Evolutionary conservation across 1,140 invertebrate species (phyloP).

Genomic region (Metopolophium dirhodum): DNA sequence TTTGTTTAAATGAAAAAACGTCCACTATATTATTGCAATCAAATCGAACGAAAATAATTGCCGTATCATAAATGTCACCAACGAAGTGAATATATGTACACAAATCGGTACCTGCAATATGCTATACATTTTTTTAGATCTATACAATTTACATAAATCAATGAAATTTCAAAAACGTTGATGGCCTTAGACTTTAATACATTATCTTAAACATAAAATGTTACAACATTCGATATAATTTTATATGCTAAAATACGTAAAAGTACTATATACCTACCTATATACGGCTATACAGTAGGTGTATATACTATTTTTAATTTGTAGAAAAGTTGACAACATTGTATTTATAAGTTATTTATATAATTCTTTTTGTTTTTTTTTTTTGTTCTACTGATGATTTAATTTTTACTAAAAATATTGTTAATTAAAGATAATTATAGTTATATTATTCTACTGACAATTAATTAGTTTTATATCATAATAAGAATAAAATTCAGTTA

Average conservation of each 20-base stretch:
- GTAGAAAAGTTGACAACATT: background rate
- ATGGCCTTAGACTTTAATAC: background rate
- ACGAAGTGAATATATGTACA: background rate
- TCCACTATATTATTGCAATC: background rate
- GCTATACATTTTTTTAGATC: background rate
- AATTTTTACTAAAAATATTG: background rate
- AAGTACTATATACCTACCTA: too few relatives aligned
- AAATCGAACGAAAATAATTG: background rate
- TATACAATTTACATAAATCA: background rate
- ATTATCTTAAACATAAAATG: background rate
- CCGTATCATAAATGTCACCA: background rate
- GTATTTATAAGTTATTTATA: background rate
- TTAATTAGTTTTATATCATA: background rate
- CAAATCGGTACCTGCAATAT: background rate
- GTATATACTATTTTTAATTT: background rate
- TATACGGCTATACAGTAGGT: too few relatives aligned
- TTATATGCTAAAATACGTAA: background rate
- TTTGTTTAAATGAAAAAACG: background rate
- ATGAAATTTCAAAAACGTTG: background rate
- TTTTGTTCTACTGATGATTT: background rate
- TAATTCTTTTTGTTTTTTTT: too few relatives aligned
- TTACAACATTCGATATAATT: background rate
- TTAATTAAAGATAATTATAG: background rate
- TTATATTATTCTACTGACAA: background rate
- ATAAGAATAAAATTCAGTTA: background rate